phyloP scores from a whole-genome alignment of 2,888 invertebrate species.

The Rhimphoctona megacephalus region DNA sequence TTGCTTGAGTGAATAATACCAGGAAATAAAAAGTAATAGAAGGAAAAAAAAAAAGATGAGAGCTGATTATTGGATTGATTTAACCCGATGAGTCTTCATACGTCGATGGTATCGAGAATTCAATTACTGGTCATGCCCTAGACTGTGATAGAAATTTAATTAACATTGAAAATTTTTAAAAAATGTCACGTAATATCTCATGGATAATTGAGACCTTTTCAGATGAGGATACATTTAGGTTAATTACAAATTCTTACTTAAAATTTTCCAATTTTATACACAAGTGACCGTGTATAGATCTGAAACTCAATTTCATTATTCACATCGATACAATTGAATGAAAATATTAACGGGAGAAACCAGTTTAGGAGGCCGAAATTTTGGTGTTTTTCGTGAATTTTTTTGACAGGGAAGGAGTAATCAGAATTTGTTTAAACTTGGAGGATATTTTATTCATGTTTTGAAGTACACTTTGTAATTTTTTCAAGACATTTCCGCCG shows the following conservation, averaged over 20 bases:
- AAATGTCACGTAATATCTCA: neutral
- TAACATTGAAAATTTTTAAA: neutral
- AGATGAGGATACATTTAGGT: no score
- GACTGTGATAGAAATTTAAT: constrained; percentile 11
- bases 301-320: neutral
- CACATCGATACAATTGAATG: neutral
- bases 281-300: neutral
- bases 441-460: no score
- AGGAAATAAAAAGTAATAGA: neutral
- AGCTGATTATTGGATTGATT: constrained; percentile 35
- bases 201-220: neutral
- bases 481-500: no score
- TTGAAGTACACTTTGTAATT: no score
- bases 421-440: no score
- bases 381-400: no score
- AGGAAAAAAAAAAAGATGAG: neutral
- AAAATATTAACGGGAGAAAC: no score
- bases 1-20: constrained; percentile 25
- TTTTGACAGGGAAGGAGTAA: no score
- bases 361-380: no score
- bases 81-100: constrained; percentile 30
- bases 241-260: neutral
- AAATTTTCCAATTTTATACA: neutral
- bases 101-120: neutral
- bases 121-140: constrained; percentile 1